phyloP scores from a whole-genome alignment of 2,113 vertebrate genomes.

The Solenodon paradoxus region DNA sequence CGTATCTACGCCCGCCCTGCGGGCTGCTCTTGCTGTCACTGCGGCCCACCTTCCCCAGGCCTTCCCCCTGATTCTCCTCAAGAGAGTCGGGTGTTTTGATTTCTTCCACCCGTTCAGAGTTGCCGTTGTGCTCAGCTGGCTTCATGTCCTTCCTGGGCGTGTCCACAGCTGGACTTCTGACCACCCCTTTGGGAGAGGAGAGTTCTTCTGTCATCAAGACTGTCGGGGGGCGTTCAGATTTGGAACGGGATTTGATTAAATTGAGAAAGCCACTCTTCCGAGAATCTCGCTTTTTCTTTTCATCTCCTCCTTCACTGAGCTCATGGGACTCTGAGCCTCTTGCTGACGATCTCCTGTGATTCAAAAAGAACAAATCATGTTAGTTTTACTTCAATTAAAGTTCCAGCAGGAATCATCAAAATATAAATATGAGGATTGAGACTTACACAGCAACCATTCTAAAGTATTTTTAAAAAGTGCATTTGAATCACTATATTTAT shows the following conservation, averaged over 20 bases:
- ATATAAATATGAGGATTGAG: background rate
- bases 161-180: conserved; percentile 85
- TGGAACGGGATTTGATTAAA: conserved; percentile 94
- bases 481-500: background rate
- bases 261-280: conserved; percentile 95
- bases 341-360: conserved; percentile 78
- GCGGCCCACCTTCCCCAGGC: conserved; percentile 74
- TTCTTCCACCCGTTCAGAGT: conserved; percentile 89
- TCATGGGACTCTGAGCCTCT: conserved; percentile 90
- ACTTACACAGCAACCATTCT: background rate
- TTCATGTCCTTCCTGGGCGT: conserved; percentile 76
- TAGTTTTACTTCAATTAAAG: background rate
- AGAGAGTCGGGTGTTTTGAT: conserved; percentile 89
- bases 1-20: conserved; percentile 90
- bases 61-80: conserved; percentile 86
- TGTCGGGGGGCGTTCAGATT: conserved; percentile 87
- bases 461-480: background rate
- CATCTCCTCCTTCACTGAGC: conserved; percentile 84
- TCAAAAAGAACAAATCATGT: background rate
- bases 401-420: background rate
- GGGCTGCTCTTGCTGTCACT: conserved; percentile 89
- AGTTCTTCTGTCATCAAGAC: conserved; percentile 85
- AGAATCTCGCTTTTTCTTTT: conserved; percentile 94
- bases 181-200: conserved; percentile 84
- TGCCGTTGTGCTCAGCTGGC: conserved; percentile 76